Evolutionary conservation across 2,888 invertebrate species (phyloP).

Genomic region (Acronicta leporina): DNA sequence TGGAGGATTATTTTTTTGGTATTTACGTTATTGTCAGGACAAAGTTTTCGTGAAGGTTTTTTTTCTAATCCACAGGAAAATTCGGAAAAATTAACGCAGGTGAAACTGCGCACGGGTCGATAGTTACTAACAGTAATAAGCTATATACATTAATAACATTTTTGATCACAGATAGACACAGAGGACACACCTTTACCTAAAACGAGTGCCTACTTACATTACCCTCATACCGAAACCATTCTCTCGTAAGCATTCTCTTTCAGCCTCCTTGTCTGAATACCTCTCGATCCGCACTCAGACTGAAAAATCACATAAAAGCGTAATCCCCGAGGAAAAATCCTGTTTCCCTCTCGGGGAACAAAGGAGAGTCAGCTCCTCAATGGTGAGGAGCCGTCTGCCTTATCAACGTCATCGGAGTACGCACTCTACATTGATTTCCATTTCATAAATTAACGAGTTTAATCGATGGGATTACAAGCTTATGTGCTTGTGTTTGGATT

Average conservation of each 20-base stretch:
- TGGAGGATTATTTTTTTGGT: too few relatives aligned
- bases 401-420: conserved; percentile 64
- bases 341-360: conserved; percentile 67
- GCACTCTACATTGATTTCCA: conserved; percentile 51
- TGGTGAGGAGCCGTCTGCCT: conserved; percentile 58
- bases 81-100: too few relatives aligned
- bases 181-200: conserved; percentile 8
- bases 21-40: too few relatives aligned
- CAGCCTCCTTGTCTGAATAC: conserved; percentile 43
- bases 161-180: background rate
- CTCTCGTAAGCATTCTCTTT: conserved; percentile 30
- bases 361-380: conserved; percentile 51
- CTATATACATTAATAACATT: too few relatives aligned
- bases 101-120: too few relatives aligned
- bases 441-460: conserved; percentile 47
- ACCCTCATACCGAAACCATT: conserved; percentile 19
- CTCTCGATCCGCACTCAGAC: conserved; percentile 65
- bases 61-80: too few relatives aligned
- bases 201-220: conserved; percentile 9
- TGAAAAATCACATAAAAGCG: conserved; percentile 73
- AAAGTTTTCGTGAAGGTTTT: too few relatives aligned
- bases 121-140: too few relatives aligned
- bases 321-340: conserved; percentile 65
- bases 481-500: background rate
- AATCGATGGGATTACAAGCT: conserved; percentile 28